phyloP scores from a whole-genome alignment of 2,113 vertebrate genomes.

The Cryptotis parvus region DNA sequence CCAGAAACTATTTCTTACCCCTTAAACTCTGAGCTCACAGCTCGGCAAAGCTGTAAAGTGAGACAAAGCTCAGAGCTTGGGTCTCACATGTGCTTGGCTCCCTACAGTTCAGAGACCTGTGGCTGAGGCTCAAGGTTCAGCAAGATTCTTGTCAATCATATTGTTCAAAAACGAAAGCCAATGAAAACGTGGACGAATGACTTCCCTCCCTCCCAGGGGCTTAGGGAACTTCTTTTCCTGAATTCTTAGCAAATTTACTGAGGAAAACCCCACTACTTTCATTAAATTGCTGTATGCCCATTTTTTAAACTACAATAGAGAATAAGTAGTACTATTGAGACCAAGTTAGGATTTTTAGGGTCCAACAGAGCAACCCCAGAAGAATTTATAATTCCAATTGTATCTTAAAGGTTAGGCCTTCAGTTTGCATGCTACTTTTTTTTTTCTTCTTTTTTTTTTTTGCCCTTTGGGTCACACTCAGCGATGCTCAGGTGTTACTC shows the following conservation, averaged over 20 bases:
- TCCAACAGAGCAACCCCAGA: constrained; percentile 19
- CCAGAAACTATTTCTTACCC: no score
- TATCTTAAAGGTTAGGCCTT: constrained; percentile 23
- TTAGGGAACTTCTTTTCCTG: background rate
- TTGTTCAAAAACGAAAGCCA: constrained; percentile 27
- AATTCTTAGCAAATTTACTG: background rate
- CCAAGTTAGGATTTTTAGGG: constrained; percentile 35
- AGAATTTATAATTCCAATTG: constrained; percentile 27
- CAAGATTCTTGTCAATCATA: background rate
- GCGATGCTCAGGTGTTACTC: no score
- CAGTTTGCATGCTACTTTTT: background rate
- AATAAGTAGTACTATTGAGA: background rate
- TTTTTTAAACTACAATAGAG: background rate
- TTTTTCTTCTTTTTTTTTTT: no score
- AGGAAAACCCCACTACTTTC: background rate
- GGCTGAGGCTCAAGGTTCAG: background rate
- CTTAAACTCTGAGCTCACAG: no score
- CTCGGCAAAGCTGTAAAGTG: no score
- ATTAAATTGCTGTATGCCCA: background rate
- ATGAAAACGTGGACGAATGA: background rate
- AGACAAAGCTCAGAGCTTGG: background rate
- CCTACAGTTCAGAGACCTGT: background rate
- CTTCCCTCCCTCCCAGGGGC: background rate
- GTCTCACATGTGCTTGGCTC: background rate
- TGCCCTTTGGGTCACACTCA: no score